Base-by-base conservation (phyloP, 64 coral and sea anemone genomes). In the Dendrophyllia cribrosa region DNA sequence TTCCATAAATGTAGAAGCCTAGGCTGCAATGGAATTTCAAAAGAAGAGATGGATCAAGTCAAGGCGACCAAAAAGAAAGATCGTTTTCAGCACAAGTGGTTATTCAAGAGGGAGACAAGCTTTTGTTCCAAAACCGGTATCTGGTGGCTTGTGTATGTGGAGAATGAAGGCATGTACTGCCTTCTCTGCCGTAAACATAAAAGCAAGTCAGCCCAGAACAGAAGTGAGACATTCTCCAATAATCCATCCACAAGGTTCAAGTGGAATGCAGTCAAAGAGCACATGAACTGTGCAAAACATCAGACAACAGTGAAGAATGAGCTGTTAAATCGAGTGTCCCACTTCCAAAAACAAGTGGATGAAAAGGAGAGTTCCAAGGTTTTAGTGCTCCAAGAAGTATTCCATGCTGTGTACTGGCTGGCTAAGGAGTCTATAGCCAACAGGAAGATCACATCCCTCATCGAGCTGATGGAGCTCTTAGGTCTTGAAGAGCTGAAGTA, bases 91-190 rank as follows among this genome's bases (percentile, higher is more conserved):
- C 52, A 10, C 52, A 10, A 55, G 52, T 55, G 52, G 52, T 52
- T 80, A 46, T 80, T 80, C 77, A 21, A 26, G 77, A 80, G 19
- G 13, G 76, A 79, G 76, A 79, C 77, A 80, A 17, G 50, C 45
- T 80, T 80, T 60, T 86, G 83, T 51, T 21, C 66, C 17, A 23
- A 71, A 11, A 86, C 64, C 21, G 83, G 65, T 23, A 86, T 86
- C 83, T 92, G 90, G 90, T 86, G 90, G 70, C 70, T 92, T 63
- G 80, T 76, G 20, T 92, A 92, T 65, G 90, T 92, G 10, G 80
- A 92, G 52, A 72, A 81, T 24, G 73, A 92, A 77, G 90, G 71
- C 1, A 92, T 92, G 90, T 92, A 79, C 74, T 87, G 83, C 72
- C 70, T 93, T 16, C 66, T 93, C 16, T 87, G 81, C 64, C 71